Conservation (phyloP, 2,888 invertebrate species). For the Diaphora mendica region DNA sequence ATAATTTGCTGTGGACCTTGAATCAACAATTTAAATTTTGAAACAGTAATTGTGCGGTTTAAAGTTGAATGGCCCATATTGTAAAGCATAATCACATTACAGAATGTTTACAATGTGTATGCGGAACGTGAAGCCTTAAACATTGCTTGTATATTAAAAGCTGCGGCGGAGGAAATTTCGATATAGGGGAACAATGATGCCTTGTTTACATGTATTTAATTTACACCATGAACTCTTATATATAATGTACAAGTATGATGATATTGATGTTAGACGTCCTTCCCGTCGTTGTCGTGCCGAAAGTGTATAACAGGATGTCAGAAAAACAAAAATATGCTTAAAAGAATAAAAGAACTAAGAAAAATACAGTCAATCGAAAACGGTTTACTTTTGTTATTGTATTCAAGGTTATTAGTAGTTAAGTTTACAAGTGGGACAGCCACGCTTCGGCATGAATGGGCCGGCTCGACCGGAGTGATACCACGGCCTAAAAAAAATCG, state of each 20-base stretch:
- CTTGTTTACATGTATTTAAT: neutral
- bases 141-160: neutral
- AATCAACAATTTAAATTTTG: neutral
- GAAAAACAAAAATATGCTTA: too few species aligned
- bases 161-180: neutral
- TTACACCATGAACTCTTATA: neutral
- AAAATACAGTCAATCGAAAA: too few species aligned
- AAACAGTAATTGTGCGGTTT: neutral
- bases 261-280: neutral
- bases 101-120: neutral
- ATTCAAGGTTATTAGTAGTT: too few species aligned
- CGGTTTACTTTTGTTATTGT: too few species aligned
- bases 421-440: too few species aligned
- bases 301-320: neutral
- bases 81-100: neutral
- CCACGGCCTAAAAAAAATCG: too few species aligned
- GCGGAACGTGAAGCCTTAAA: neutral
- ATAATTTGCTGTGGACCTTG: neutral
- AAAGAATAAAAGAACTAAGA: too few species aligned
- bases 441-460: too few species aligned
- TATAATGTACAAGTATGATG: neutral
- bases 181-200: neutral
- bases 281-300: neutral
- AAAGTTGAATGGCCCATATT: neutral
- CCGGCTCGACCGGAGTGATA: too few species aligned